phyloP scores from a whole-genome alignment of 2,797 vertebrate genomes.

The Smutsia gigantea region DNA sequence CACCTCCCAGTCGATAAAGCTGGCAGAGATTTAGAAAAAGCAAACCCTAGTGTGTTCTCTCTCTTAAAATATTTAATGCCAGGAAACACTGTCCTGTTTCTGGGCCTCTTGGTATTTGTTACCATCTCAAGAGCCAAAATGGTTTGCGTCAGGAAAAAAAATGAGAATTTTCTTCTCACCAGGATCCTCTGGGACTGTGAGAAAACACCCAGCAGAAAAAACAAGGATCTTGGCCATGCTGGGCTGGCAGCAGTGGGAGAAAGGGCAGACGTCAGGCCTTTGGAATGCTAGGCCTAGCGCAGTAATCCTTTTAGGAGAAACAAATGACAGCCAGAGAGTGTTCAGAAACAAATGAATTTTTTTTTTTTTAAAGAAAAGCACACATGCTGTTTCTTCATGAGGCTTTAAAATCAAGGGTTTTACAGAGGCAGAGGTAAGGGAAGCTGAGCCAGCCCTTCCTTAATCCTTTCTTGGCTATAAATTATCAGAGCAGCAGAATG shows the following conservation, averaged over 20 bases:
- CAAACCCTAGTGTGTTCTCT: not conserved
- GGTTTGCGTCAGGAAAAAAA: constrained; percentile 32
- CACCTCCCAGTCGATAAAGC: not conserved
- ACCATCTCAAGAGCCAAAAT: constrained; percentile 28
- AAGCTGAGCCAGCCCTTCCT: not conserved
- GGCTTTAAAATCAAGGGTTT: not conserved
- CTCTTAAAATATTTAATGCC: not conserved
- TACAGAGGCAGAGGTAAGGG: not conserved
- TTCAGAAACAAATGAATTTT: constrained; percentile 32
- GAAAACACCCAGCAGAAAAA: not conserved
- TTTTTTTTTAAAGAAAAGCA: not conserved
- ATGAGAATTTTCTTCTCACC: constrained; percentile 26
- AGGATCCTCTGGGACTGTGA: constrained; percentile 18
- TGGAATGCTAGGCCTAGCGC: constrained; percentile 26
- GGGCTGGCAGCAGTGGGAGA: not conserved
- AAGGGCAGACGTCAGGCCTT: not conserved
- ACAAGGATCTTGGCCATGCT: not conserved
- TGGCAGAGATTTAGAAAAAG: not conserved
- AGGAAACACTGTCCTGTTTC: not conserved
- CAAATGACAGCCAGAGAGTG: constrained; percentile 19
- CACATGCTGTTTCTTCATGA: not conserved
- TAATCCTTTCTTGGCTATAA: not conserved
- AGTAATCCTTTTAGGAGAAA: not conserved
- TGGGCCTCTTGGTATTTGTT: not conserved
- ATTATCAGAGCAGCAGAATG: not conserved